Conservation (phyloP, 2,888 invertebrate genomes). For the Synanthedon vespiformis region DNA sequence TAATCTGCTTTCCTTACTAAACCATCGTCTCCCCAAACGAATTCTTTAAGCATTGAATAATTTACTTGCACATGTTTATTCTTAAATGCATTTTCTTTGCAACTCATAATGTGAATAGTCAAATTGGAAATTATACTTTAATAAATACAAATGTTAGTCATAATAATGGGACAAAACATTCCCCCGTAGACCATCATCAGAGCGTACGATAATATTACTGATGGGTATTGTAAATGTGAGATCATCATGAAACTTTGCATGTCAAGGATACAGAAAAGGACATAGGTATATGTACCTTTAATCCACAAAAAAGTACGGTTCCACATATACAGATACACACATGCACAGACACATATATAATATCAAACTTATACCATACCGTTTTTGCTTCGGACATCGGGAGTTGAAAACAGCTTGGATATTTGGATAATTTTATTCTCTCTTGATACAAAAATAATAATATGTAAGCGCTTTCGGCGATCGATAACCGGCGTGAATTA, state of each 20-base stretch:
- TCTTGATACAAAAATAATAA: not conserved
- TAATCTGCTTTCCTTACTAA: slow-evolving; percentile 53
- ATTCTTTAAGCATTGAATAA: slow-evolving; percentile 56
- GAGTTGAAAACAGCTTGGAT: too few species aligned
- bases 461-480: not conserved
- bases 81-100: slow-evolving; percentile 13
- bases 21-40: slow-evolving; percentile 30
- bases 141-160: not conserved
- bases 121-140: slow-evolving; percentile 2
- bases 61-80: slow-evolving; percentile 43
- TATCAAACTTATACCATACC: too few species aligned
- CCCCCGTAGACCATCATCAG: too few species aligned
- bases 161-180: too few species aligned
- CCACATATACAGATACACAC: not conserved
- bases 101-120: not conserved
- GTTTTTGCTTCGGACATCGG: too few species aligned
- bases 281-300: too few species aligned
- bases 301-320: not conserved
- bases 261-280: too few species aligned
- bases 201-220: too few species aligned
- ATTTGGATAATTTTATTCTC: not conserved
- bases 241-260: too few species aligned
- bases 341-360: too few species aligned
- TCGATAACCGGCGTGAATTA: too few species aligned
- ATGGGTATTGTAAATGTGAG: too few species aligned